Evolutionary conservation across 2,797 vertebrate genomes (phyloP).

Genomic region (Hipposideros larvatus): DNA sequence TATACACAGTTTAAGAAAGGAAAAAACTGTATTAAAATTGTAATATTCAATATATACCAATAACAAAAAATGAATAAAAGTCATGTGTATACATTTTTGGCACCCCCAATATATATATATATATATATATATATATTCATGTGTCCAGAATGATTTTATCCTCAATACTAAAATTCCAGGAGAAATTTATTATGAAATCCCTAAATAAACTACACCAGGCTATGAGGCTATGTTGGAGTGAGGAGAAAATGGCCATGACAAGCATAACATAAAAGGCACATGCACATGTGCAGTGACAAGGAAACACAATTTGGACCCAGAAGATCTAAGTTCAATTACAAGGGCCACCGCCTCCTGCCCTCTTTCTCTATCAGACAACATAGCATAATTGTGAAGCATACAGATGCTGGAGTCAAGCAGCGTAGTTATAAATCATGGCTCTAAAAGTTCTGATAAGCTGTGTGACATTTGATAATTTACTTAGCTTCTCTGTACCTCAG

Average conservation of each 20-base stretch:
- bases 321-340: background rate
- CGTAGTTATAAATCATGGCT: background rate
- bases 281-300: background rate
- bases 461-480: background rate
- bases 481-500: slow-evolving; percentile 5
- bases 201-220: background rate
- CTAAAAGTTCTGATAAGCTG: background rate
- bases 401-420: background rate
- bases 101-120: too few species aligned
- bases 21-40: too few species aligned
- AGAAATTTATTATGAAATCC: background rate
- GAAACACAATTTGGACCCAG: background rate
- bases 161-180: slow-evolving; percentile 7
- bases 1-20: too few species aligned
- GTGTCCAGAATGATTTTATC: background rate
- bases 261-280: background rate
- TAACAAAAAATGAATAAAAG: too few species aligned
- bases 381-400: background rate
- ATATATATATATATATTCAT: background rate
- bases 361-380: background rate
- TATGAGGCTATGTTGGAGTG: background rate
- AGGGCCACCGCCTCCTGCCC: background rate
- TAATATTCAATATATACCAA: too few species aligned
- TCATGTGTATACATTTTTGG: too few species aligned
- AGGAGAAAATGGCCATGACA: background rate